phyloP scores from a whole-genome alignment of 2,888 invertebrate species.

The Aphidius colemani region DNA sequence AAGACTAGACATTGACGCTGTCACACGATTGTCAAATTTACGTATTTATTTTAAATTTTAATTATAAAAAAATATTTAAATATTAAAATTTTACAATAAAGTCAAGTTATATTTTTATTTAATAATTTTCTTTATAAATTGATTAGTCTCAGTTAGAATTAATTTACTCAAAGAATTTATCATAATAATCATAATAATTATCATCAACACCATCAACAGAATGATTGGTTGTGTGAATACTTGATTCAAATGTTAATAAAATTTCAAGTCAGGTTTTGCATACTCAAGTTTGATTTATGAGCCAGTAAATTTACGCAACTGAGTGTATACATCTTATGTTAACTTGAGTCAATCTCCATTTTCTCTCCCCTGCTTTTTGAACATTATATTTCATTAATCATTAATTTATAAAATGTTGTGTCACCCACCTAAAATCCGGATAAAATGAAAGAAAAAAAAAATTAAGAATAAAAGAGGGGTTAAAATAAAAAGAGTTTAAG shows the following conservation, averaged over 20 bases:
- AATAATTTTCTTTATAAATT: neutral
- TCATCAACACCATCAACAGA: no score
- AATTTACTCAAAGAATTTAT: neutral
- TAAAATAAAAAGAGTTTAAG: neutral
- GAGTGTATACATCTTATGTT: no score
- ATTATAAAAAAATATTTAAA: neutral
- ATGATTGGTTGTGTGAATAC: no score
- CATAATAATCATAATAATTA: no score
- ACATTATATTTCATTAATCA: neutral
- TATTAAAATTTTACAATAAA: neutral
- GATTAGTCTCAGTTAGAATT: neutral
- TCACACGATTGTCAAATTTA: conserved; percentile 18
- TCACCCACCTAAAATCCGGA: conserved; percentile 2
- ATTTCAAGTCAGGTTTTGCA: no score
- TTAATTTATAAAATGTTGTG: conserved; percentile 16
- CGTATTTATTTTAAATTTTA: conserved; percentile 19
- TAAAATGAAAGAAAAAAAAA: neutral
- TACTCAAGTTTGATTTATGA: no score
- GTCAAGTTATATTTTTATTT: neutral
- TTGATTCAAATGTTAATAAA: no score
- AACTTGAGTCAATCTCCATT: no score
- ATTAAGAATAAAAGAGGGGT: neutral
- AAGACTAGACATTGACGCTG: conserved; percentile 22
- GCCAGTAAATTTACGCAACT: no score
- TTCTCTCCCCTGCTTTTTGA: no score